Percentiles rank a stretch among this genome's conserved stretches.
Conservation (phyloP, 2,113 vertebrate species). For the Tragelaphus buxtoni region DNA sequence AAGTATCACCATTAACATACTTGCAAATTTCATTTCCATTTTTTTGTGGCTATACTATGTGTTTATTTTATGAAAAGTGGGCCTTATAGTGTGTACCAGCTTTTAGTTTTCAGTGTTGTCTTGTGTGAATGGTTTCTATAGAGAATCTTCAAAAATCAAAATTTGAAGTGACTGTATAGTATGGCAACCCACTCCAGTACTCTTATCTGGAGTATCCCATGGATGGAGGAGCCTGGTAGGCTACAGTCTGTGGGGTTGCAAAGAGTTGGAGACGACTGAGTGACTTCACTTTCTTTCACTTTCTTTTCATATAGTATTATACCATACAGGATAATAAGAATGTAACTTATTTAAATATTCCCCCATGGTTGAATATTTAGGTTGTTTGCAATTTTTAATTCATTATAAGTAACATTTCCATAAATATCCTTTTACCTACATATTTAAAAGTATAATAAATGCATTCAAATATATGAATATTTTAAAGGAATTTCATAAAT, state of each 20-base stretch:
- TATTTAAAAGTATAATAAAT: slow-evolving; percentile 5
- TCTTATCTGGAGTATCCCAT: neutral
- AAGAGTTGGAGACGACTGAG: neutral
- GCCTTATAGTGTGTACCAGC: neutral
- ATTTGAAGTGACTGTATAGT: slow-evolving; percentile 16
- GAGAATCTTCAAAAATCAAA: neutral
- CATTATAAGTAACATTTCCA: neutral
- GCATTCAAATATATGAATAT: slow-evolving; percentile 9
- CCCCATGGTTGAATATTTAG: neutral
- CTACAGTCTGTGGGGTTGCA: neutral
- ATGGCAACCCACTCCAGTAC: neutral
- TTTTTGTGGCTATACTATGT: neutral
- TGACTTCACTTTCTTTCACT: neutral
- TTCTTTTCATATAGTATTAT: neutral
- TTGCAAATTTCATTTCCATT: neutral
- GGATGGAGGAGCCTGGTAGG: neutral
- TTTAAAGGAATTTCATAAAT: neutral
- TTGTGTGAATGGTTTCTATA: neutral
- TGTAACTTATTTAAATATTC: neutral
- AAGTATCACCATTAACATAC: neutral
- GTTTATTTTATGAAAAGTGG: neutral
- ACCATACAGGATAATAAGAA: neutral
- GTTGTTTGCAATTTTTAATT: slow-evolving; percentile 9
- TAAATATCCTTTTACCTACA: neutral
- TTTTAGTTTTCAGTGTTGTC: neutral